Evolutionary conservation across 1,140 invertebrate genomes (phyloP).

Genomic region (Eulimnadia texana): DNA sequence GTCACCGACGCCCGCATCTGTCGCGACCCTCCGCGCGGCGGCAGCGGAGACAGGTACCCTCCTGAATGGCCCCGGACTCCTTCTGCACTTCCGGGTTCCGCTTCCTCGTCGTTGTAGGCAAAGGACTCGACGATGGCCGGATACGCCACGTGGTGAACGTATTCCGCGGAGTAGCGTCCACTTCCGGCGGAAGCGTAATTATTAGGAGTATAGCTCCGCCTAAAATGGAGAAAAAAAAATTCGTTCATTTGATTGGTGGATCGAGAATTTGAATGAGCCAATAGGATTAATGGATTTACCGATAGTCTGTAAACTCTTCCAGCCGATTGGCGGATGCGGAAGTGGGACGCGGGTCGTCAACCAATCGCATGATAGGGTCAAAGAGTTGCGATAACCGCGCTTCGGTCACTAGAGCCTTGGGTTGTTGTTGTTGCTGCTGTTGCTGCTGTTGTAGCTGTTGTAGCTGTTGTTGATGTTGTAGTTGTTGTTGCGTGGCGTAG

Average conservation of each 20-base stretch:
- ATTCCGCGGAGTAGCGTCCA: neutral
- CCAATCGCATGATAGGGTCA: constrained; percentile 3
- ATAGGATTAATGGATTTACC: no score
- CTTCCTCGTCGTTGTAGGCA: neutral
- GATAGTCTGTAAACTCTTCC: no score
- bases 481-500: neutral
- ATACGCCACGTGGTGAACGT: neutral
- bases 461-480: neutral
- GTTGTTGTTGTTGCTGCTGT: neutral
- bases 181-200: no score
- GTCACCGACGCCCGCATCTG: neutral
- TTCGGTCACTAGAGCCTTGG: constrained; percentile 3
- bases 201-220: no score
- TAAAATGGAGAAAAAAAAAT: no score
- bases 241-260: no score
- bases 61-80: neutral
- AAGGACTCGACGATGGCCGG: constrained; percentile 6
- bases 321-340: no score
- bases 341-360: neutral
- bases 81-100: no score
- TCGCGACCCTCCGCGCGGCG: no score
- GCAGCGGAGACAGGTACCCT: neutral
- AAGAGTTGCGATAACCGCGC: constrained; percentile 9
- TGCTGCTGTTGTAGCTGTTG: neutral
- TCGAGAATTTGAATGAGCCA: no score